A percentile compares a stretch with the other conserved stretches of the same genome.
Conservation (phyloP, 2,888 invertebrate species). For the Platynereis dumerilii region DNA sequence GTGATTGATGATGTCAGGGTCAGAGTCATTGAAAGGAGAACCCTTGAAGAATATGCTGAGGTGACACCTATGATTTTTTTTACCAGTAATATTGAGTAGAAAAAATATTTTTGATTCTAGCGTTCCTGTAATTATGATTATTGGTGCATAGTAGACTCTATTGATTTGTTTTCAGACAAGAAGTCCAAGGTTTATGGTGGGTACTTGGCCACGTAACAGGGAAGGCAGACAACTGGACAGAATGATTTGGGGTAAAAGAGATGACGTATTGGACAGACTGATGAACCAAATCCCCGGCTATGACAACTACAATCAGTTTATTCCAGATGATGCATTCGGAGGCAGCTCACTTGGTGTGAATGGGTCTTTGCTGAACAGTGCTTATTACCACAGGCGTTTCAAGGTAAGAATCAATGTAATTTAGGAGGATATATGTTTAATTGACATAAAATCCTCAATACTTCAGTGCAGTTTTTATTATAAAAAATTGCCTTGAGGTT, state of each 20-base stretch:
- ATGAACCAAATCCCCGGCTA: slow-evolving; percentile 18
- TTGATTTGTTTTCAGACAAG: no score
- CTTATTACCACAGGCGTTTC: no score
- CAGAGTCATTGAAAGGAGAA: not conserved
- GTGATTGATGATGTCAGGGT: not conserved
- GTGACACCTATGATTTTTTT: no score
- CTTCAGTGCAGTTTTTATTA: no score
- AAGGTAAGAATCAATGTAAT: no score
- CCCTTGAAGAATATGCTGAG: not conserved
- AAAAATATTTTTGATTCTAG: not conserved
- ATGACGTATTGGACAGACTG: slow-evolving; percentile 6
- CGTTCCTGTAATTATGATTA: not conserved
- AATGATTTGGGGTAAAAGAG: not conserved
- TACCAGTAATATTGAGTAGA: not conserved
- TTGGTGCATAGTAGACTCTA: no score
- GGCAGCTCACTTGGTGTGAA: not conserved
- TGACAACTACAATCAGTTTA: not conserved
- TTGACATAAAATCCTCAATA: no score
- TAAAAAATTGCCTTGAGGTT: no score
- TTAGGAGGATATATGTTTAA: no score
- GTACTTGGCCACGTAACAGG: not conserved
- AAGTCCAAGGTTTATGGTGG: not conserved
- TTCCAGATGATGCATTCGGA: not conserved
- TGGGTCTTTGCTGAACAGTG: no score
- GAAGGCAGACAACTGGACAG: slow-evolving; percentile 5